Percentiles rank a stretch among this genome's conserved stretches.
phyloP scores from a whole-genome alignment of 2,113 vertebrate species.

The Indicator indicator region DNA sequence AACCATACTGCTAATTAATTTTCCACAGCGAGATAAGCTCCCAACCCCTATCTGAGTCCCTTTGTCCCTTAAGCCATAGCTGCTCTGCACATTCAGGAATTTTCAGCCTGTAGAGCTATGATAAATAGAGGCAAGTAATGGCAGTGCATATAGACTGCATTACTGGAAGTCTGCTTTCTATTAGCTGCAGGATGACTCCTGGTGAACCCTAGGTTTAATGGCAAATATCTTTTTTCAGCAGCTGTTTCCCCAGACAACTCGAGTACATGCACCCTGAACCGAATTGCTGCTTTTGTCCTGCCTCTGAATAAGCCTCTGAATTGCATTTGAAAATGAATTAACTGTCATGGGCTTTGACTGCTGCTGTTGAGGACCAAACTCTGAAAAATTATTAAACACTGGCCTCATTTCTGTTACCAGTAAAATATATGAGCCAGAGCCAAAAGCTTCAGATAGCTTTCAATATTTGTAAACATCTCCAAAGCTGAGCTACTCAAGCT shows the following conservation, averaged over 20 bases:
- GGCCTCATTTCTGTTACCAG: background rate
- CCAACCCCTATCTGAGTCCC: background rate
- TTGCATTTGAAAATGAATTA: background rate
- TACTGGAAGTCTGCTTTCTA: slow-evolving; percentile 19
- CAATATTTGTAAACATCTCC: background rate
- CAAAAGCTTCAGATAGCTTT: background rate
- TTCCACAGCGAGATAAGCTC: slow-evolving; percentile 8
- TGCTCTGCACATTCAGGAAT: background rate
- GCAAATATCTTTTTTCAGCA: slow-evolving; percentile 39
- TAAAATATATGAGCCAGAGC: background rate
- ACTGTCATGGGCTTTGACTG: background rate
- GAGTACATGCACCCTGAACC: background rate
- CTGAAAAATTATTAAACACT: background rate
- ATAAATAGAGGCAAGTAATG: slow-evolving; percentile 30
- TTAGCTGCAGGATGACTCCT: background rate
- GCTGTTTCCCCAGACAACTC: slow-evolving; percentile 19
- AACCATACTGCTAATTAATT: slow-evolving; percentile 39
- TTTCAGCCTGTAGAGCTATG: slow-evolving; percentile 1
- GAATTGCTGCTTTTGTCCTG: slow-evolving; percentile 17
- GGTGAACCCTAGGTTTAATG: background rate
- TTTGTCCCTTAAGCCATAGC: background rate
- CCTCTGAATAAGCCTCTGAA: slow-evolving; percentile 9
- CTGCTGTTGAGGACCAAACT: background rate
- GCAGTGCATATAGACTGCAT: background rate
- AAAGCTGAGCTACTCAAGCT: background rate